Conservation (phyloP, 2,113 vertebrate genomes). For the Hippocampus mohnikei region DNA sequence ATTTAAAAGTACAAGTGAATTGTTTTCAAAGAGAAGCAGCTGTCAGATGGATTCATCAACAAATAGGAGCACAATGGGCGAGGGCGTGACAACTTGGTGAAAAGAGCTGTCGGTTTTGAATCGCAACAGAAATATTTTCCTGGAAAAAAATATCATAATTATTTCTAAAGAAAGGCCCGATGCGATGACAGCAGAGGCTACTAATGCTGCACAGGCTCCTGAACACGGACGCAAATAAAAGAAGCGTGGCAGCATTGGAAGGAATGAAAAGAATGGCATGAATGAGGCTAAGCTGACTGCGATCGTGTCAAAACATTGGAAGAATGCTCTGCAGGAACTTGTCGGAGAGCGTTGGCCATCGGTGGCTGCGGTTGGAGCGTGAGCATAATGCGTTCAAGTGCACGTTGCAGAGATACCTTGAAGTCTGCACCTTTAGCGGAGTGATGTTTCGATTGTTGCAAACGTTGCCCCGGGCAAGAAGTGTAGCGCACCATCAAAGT, state of each 20-base stretch:
- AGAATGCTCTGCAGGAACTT: constrained; percentile 3
- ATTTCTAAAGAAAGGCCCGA: constrained; percentile 17
- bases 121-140: constrained; percentile 36
- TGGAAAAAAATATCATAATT: constrained; percentile 12
- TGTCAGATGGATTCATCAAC: constrained; percentile 47
- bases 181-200: constrained; percentile 34
- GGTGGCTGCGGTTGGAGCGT: background rate
- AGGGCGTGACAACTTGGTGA: constrained; percentile 56
- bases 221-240: constrained; percentile 19
- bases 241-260: constrained; percentile 3
- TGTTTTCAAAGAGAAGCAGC: constrained; percentile 56
- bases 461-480: background rate
- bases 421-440: background rate
- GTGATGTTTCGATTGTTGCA: background rate
- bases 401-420: background rate
- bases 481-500: background rate
- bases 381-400: background rate
- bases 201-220: constrained; percentile 27
- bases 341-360: background rate
- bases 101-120: constrained; percentile 46
- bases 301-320: constrained; percentile 12
- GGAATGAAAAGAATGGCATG: constrained; percentile 12
- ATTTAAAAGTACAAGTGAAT: constrained; percentile 61
- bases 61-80: constrained; percentile 47
- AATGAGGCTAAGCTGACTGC: constrained; percentile 8